phyloP scores from a whole-genome alignment of 2,113 vertebrate species.

The Pelobates fuscus region DNA sequence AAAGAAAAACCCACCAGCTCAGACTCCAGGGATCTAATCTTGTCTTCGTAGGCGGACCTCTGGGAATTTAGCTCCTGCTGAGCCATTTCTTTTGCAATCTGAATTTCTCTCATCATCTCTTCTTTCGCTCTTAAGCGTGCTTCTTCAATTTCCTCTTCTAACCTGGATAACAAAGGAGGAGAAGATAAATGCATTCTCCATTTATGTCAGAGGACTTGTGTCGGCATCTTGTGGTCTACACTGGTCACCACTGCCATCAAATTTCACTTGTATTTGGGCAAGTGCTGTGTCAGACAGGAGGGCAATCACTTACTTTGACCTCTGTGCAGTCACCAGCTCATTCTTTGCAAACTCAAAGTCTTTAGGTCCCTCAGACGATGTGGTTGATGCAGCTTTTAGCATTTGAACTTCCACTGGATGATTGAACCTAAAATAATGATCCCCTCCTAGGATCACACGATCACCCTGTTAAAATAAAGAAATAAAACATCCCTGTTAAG shows the following conservation, averaged over 20 bases:
- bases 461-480: conserved; percentile 75
- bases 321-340: conserved; percentile 84
- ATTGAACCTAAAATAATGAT: conserved; percentile 96
- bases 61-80: conserved; percentile 85
- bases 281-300: not conserved
- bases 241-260: no score
- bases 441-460: conserved; percentile 90
- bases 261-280: not conserved
- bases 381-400: conserved; percentile 59
- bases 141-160: conserved; percentile 90
- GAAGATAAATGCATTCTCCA: not conserved
- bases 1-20: conserved; percentile 79
- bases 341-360: conserved; percentile 97
- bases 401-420: conserved; percentile 88
- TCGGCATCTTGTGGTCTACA: no score
- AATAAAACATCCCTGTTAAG: no score
- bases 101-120: conserved; percentile 94
- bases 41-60: conserved; percentile 79
- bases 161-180: conserved; percentile 61
- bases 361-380: conserved; percentile 74
- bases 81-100: conserved; percentile 89
- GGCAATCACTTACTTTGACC: conserved; percentile 75
- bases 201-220: no score
- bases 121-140: conserved; percentile 87
- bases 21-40: conserved; percentile 78